phyloP scores from a whole-genome alignment of 1,140 invertebrate genomes.

The Episyrphus balteatus region DNA sequence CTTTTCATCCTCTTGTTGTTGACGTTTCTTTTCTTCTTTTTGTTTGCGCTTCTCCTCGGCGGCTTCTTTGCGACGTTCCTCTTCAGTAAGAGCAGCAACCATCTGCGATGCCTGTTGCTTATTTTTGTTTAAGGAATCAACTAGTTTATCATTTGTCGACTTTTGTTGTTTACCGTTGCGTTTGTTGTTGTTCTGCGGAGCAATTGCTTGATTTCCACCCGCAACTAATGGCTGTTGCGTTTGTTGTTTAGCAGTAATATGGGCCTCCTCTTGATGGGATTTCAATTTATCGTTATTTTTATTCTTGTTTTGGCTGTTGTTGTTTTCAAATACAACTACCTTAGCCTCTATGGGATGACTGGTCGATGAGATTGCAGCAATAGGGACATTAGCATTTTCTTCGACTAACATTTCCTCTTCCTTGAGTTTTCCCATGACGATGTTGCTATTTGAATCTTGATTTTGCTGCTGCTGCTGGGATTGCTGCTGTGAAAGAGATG shows the following conservation, averaged over 20 bases:
- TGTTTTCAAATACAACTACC: no score
- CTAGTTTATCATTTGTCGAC: slow-evolving; percentile 5
- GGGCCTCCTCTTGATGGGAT: no score
- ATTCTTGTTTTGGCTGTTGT: no score
- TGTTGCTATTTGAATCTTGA: slow-evolving; percentile 8
- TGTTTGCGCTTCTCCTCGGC: slow-evolving; percentile 42
- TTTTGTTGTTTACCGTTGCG: slow-evolving; percentile 22
- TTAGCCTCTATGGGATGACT: no score
- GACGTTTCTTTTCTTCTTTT: slow-evolving; percentile 28
- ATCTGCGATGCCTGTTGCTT: slow-evolving; percentile 16
- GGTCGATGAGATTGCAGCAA: no score
- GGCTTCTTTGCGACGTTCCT: slow-evolving; percentile 40
- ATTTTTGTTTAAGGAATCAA: slow-evolving; percentile 3
- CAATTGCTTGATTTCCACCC: not conserved
- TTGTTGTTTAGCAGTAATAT: not conserved
- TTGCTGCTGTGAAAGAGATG: slow-evolving; percentile 26
- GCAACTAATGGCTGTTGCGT: slow-evolving; percentile 9
- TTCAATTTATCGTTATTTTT: no score
- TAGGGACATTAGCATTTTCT: no score
- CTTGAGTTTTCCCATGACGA: no score
- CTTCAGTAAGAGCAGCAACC: slow-evolving; percentile 18
- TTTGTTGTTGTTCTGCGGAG: slow-evolving; percentile 9
- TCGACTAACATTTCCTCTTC: no score
- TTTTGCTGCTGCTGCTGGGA: slow-evolving; percentile 37
- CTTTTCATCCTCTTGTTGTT: slow-evolving; percentile 29